Base-by-base conservation (phyloP, 2,888 invertebrate species). In the Cheilosia vernalis region DNA sequence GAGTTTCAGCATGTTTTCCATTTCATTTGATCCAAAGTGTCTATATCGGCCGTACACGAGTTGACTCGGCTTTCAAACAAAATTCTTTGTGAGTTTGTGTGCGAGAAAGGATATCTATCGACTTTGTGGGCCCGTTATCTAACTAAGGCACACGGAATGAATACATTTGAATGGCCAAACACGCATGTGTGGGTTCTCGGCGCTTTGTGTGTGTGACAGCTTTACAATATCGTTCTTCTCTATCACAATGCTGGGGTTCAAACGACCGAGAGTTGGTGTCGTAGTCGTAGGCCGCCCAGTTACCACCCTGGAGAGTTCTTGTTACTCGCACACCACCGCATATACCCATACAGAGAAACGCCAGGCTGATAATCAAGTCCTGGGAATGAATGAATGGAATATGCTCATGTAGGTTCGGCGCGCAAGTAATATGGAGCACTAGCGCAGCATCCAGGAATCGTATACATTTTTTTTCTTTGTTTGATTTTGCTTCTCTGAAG, bases 341-440 rank as follows among this genome's bases (percentile, higher is more conserved):
- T 2, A 42, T 33, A 67, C 19, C 30, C 49, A 56, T 30, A n/a
- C 24, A 44, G 15, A 63, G 53, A 60, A 47, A 55, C 51, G 33
- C 44, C 51, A 47, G 51, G 64, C 80, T 80, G 66, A 81, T 76
- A 66, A 76, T 66, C 74, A 77, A 70, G 72, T 81, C 76, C 81
- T 85, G 81, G 81, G 76, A 72, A 81, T 85, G 85, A 85, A 85
- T 85, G 85, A 85, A 85, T 85, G 81, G 76, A 81, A 81, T 55
- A 72, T 72, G 76, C 70, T 81, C 70, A 67, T 85, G 66, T 80
- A 72, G 37, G 37, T 37, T 37, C 51, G 76, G 55, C 72, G 85
- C 85, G 77, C 85, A 85, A 81, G 81, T 76, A 81, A 81, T 85
- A 53, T 85, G 61, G 81, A 85, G 81, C 85, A 85, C 67, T 72